Evolutionary conservation across 2,113 vertebrate genomes (phyloP).

Genomic region (Apeltes quadracus): DNA sequence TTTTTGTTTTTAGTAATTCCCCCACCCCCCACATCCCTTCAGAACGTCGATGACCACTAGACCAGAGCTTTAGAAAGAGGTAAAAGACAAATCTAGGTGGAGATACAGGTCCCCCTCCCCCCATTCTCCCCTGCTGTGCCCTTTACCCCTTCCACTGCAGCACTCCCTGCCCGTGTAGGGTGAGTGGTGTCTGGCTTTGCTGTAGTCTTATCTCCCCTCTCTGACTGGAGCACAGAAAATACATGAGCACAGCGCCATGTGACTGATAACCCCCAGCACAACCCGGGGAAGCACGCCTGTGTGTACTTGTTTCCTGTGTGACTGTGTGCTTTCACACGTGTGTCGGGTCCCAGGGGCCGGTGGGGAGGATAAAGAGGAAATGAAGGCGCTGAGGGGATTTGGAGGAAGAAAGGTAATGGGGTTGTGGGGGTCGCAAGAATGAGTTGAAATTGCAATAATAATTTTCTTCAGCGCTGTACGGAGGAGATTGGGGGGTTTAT

Average conservation of each 20-base stretch:
- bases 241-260: conserved; percentile 75
- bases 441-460: conserved; percentile 68
- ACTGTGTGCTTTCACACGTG: conserved; percentile 29
- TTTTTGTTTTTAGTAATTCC: neutral
- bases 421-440: conserved; percentile 67
- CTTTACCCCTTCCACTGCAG: conserved; percentile 17
- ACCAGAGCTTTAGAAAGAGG: neutral
- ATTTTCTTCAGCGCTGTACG: conserved; percentile 71
- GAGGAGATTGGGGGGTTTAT: conserved; percentile 77
- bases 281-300: conserved; percentile 18
- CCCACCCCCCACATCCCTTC: neutral
- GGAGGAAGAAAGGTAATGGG: conserved; percentile 72
- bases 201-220: conserved; percentile 63
- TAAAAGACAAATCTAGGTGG: conserved; percentile 15
- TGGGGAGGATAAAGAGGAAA: conserved; percentile 53
- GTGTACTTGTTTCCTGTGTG: neutral
- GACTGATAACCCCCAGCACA: conserved; percentile 74
- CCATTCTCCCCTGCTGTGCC: conserved; percentile 39
- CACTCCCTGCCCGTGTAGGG: conserved; percentile 23
- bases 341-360: conserved; percentile 58
- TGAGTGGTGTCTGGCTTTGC: conserved; percentile 60
- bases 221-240: conserved; percentile 68
- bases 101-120: conserved; percentile 32
- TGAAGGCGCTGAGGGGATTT: conserved; percentile 52
- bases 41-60: neutral